A percentile compares a stretch with the other conserved stretches of the same genome.
Evolutionary conservation across 2,888 invertebrate species (phyloP).

Genomic region (Sphecodes monilicornis): DNA sequence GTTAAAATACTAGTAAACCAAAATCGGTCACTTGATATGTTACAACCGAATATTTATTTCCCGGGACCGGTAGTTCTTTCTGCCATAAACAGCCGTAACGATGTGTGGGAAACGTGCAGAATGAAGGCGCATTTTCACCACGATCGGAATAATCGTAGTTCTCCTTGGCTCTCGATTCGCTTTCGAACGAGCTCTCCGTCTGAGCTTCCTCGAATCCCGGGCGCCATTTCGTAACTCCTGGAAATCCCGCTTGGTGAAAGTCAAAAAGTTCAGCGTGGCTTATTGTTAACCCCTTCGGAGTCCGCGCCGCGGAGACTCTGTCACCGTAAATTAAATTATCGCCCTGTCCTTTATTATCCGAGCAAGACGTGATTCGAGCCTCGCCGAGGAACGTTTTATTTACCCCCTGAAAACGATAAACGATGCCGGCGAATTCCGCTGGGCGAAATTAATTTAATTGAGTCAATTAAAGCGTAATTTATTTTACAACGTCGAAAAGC

Average conservation of each 20-base stretch:
- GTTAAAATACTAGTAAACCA: no score
- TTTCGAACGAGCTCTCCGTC: conserved; percentile 19
- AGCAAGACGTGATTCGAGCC: neutral
- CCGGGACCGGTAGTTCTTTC: no score
- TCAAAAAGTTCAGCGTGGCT: conserved; percentile 21
- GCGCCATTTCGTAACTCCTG: conserved; percentile 38
- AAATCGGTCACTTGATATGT: no score
- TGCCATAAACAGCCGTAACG: neutral
- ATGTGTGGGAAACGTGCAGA: neutral
- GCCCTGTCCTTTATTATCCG: conserved; percentile 1
- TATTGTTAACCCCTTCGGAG: neutral
- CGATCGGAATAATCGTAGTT: conserved; percentile 23
- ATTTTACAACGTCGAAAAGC: conserved; percentile 31
- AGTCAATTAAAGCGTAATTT: conserved; percentile 45
- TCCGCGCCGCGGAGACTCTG: neutral
- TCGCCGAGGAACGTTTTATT: conserved; percentile 8
- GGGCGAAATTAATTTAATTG: conserved; percentile 50
- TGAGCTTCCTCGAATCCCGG: conserved; percentile 35
- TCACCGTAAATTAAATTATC: conserved; percentile 43
- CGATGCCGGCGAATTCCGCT: conserved; percentile 1
- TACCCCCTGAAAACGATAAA: conserved; percentile 3
- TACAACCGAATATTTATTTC: neutral
- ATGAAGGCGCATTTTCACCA: conserved; percentile 21
- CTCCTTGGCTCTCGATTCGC: conserved; percentile 35
- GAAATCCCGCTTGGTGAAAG: conserved; percentile 40